Conservation (phyloP, 2,888 invertebrate species). For the Dinocampus coccinellae region DNA sequence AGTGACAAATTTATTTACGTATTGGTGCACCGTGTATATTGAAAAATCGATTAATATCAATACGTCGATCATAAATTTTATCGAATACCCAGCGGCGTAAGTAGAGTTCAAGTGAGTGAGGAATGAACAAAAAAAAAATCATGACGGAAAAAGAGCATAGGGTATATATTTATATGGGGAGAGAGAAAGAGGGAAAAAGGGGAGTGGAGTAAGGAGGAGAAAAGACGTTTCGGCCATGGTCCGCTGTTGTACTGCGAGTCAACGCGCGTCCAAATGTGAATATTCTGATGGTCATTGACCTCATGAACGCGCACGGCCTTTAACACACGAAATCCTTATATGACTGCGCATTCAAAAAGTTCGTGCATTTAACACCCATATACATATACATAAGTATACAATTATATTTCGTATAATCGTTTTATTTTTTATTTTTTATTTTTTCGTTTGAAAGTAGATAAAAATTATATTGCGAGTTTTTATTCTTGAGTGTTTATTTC, state of each 20-base stretch:
- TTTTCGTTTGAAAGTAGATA: no score
- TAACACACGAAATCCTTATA: constrained; percentile 59
- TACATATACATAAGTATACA: neutral
- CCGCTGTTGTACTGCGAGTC: constrained; percentile 40
- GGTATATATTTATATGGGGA: neutral
- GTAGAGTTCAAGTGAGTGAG: neutral
- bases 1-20: neutral
- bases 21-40: neutral
- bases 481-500: no score
- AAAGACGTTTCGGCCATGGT: constrained; percentile 43
- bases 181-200: neutral
- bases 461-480: no score
- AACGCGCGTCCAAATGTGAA: constrained; percentile 61
- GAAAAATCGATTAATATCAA: constrained; percentile 12
- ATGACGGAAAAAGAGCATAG: neutral
- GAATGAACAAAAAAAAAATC: neutral
- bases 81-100: neutral
- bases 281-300: constrained; percentile 67
- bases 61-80: constrained; percentile 21
- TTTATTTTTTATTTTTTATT: no score
- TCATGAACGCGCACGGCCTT: constrained; percentile 59
- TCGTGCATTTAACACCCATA: constrained; percentile 21
- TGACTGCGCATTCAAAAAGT: constrained; percentile 9
- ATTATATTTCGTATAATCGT: neutral
- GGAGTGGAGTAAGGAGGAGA: constrained; percentile 16